Percentiles rank a stretch among this genome's conserved stretches.
These are phyloP conservation scores for Pogona vitticeps DNA, from an alignment of 2,113 vertebrate genomes.

Conservation along the genomic window DNA sequence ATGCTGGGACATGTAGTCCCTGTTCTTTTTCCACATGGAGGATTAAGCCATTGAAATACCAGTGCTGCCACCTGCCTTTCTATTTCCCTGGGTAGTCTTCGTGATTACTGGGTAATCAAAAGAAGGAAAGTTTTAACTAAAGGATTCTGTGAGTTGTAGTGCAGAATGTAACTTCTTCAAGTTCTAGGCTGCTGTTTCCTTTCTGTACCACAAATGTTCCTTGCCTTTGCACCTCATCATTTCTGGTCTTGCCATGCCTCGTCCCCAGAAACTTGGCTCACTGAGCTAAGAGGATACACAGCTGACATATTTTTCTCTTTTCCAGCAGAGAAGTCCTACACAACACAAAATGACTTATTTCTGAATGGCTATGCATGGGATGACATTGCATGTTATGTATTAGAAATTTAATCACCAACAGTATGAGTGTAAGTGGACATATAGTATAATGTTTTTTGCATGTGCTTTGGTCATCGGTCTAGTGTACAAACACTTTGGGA, in stretches of 20 bases:
- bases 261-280: not conserved
- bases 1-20: too few species aligned
- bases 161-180: too few species aligned
- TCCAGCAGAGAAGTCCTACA: not conserved
- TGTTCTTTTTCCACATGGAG: too few species aligned
- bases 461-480: not conserved
- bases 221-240: not conserved
- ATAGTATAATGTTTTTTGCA: not conserved
- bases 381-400: not conserved
- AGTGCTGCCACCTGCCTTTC: too few species aligned
- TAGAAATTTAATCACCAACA: not conserved
- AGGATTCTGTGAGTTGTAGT: not conserved
- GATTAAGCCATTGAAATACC: too few species aligned
- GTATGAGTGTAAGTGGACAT: not conserved
- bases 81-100: not conserved
- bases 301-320: not conserved
- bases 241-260: not conserved
- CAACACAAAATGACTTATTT: too few species aligned
- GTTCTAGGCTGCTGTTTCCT: not conserved
- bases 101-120: not conserved
- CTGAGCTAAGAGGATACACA: not conserved
- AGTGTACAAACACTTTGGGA: not conserved
- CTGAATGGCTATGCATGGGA: not conserved
- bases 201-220: not conserved
- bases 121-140: not conserved